Evolutionary conservation across 2,797 vertebrate species (phyloP).

Genomic region (Artibeus lituratus): DNA sequence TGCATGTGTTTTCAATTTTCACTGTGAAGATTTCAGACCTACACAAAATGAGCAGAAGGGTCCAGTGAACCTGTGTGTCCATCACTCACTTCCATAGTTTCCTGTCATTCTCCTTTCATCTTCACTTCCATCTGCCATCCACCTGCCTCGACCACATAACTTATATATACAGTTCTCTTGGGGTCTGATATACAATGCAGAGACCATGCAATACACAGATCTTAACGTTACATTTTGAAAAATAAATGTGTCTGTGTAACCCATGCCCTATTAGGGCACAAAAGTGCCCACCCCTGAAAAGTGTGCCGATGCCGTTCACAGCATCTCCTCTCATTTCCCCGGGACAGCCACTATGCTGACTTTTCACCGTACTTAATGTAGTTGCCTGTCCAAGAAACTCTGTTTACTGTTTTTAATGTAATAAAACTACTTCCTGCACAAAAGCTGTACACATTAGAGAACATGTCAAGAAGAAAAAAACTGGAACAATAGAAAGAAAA

Average conservation of each 20-base stretch:
- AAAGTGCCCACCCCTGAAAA: not conserved
- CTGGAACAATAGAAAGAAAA: not conserved
- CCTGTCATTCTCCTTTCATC: not conserved
- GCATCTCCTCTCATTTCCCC: no score
- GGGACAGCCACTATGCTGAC: not conserved
- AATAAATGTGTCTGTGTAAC: not conserved
- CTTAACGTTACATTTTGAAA: not conserved
- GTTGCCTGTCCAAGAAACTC: not conserved
- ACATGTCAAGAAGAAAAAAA: not conserved
- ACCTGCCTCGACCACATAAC: not conserved
- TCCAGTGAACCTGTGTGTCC: accelerated
- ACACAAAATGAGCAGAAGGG: not conserved
- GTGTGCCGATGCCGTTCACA: not conserved
- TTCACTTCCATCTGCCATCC: not conserved
- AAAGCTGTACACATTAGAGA: not conserved
- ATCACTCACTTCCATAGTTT: not conserved
- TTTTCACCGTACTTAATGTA: not conserved
- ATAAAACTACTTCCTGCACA: not conserved
- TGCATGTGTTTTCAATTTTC: not conserved
- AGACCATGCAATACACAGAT: not conserved
- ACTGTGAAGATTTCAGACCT: not conserved
- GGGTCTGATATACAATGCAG: not conserved
- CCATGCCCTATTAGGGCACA: not conserved
- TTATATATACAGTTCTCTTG: not conserved
- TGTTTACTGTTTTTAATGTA: not conserved